Evolutionary conservation across 2,888 invertebrate genomes (phyloP).

Genomic region (Andrena bucephala): DNA sequence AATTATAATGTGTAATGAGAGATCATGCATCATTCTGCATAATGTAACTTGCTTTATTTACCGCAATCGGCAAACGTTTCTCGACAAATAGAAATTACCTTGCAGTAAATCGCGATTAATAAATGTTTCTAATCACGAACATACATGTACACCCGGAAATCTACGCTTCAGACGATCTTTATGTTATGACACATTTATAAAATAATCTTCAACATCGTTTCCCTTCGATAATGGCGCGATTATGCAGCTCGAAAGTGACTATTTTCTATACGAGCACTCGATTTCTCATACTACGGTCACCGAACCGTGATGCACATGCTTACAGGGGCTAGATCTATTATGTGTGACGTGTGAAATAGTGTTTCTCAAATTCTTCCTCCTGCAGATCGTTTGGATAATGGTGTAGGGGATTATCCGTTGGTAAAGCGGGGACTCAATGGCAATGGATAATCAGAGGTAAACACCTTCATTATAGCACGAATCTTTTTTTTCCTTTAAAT

Average conservation of each 20-base stretch:
- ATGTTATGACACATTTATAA: neutral
- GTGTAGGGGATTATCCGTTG: neutral
- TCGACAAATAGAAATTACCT: neutral
- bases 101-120: too few relatives aligned
- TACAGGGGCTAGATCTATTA: constrained; percentile 11
- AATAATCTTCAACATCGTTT: neutral
- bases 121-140: too few relatives aligned
- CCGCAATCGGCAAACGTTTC: neutral
- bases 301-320: constrained; percentile 31
- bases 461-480: neutral
- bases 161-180: neutral
- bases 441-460: neutral
- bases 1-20: neutral
- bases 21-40: neutral
- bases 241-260: constrained; percentile 33
- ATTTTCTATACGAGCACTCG: constrained; percentile 29
- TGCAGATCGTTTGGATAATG: neutral
- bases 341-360: neutral
- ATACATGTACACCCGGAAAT: neutral
- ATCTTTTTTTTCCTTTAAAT: neutral
- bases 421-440: neutral
- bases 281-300: constrained; percentile 29
- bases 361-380: constrained; percentile 18
- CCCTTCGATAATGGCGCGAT: neutral
- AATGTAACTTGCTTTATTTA: neutral